These are phyloP conservation scores for Chaetophractus vellerosus DNA, from an alignment of 2,797 vertebrate species.

Conservation along the genomic window DNA sequence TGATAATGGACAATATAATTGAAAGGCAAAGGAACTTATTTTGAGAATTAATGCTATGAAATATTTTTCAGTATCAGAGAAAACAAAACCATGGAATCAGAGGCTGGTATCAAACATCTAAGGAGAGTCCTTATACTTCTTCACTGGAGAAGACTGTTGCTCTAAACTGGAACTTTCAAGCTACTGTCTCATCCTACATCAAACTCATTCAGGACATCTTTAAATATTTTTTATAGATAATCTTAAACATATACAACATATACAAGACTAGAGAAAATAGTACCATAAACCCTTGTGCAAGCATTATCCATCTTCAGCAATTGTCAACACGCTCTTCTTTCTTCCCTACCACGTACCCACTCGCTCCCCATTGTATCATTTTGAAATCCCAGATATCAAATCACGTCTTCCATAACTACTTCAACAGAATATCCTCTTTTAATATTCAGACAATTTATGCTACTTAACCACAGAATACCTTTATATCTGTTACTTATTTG, in stretches of 20 bases:
- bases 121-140: background rate
- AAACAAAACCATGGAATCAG: background rate
- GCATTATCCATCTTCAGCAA: background rate
- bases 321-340: background rate
- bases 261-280: background rate
- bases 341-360: rapidly evolving
- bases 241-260: background rate
- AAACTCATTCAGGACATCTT: background rate
- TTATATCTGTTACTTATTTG: background rate
- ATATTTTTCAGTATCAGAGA: background rate
- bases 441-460: background rate
- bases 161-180: background rate
- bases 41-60: background rate
- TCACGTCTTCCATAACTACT: background rate
- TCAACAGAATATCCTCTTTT: background rate
- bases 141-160: background rate
- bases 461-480: background rate
- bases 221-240: background rate
- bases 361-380: background rate
- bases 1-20: background rate
- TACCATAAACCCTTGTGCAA: rapidly evolving
- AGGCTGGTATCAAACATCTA: background rate
- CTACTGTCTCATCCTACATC: background rate
- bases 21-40: background rate
- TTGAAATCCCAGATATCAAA: background rate